phyloP scores from a whole-genome alignment of 2,888 invertebrate species.

The Laothoe populi region DNA sequence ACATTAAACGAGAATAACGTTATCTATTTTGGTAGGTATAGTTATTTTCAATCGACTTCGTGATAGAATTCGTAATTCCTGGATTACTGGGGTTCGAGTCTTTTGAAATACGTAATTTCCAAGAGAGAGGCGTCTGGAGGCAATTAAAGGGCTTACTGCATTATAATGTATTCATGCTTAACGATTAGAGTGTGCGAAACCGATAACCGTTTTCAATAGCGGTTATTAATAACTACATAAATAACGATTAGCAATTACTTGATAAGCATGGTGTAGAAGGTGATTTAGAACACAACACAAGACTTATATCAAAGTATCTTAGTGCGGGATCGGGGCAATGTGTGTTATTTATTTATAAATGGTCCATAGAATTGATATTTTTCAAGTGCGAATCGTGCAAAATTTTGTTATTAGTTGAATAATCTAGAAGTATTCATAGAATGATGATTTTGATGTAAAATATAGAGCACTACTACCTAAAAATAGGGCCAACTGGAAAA shows the following conservation, averaged over 20 bases:
- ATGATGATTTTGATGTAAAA: too few species aligned
- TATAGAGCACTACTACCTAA: too few species aligned
- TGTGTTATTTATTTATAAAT: too few species aligned
- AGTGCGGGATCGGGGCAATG: too few species aligned
- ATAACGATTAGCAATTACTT: conserved; percentile 8
- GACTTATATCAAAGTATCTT: too few species aligned
- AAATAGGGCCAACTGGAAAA: too few species aligned
- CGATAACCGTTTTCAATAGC: conserved; percentile 20
- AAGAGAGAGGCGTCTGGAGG: conserved; percentile 23
- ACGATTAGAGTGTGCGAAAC: conserved; percentile 18
- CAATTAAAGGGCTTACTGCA: conserved; percentile 27
- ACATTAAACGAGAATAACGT: conserved; percentile 16
- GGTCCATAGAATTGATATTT: too few species aligned
- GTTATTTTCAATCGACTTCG: conserved; percentile 47
- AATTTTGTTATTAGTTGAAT: too few species aligned
- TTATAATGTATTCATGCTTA: conserved; percentile 22
- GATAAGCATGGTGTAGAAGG: not conserved
- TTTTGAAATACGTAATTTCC: conserved; percentile 48
- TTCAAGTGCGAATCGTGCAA: too few species aligned
- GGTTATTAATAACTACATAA: conserved; percentile 4
- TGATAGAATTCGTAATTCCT: conserved; percentile 56
- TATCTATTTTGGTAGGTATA: conserved; percentile 24
- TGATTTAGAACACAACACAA: too few species aligned
- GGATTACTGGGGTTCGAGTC: conserved; percentile 42
- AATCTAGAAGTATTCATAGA: too few species aligned